Evolutionary conservation across 1,140 invertebrate genomes (phyloP).

Genomic region (Xylocopa sonorina): DNA sequence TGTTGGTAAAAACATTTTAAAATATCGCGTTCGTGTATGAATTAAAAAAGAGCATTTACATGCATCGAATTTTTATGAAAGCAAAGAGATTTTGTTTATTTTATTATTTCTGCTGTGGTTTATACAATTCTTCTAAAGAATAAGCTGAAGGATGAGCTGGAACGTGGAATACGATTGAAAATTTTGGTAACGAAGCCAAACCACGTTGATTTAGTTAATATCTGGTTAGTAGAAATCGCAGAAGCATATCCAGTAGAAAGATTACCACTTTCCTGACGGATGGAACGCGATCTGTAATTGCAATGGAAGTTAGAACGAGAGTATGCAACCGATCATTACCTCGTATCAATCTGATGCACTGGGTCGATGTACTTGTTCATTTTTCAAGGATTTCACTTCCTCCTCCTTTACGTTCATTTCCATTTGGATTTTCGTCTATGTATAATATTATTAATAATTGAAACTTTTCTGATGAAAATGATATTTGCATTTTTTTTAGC

Average conservation of each 20-base stretch:
- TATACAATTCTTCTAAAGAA: too few species aligned
- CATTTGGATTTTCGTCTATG: not conserved
- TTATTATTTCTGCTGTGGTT: too few species aligned
- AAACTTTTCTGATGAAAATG: not conserved
- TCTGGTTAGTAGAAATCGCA: not conserved
- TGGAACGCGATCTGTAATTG: constrained; percentile 29
- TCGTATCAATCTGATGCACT: not conserved
- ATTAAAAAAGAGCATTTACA: too few species aligned
- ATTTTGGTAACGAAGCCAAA: not conserved
- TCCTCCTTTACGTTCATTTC: not conserved
- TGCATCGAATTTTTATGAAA: too few species aligned
- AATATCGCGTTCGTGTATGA: too few species aligned
- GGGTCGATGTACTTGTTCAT: not conserved
- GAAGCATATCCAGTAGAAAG: constrained; percentile 14
- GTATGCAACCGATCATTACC: constrained; percentile 24
- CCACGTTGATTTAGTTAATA: not conserved
- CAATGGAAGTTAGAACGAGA: constrained; percentile 12
- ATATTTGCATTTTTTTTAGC: not conserved
- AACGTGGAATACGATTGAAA: not conserved
- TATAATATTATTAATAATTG: too few species aligned
- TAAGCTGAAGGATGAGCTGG: too few species aligned
- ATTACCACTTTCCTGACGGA: constrained; percentile 39
- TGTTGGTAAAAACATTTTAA: too few species aligned
- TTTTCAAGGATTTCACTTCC: constrained; percentile 27
- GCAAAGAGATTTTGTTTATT: too few species aligned